phyloP scores from a whole-genome alignment of 2,888 invertebrate species.

The Scrobipalpa costella region DNA sequence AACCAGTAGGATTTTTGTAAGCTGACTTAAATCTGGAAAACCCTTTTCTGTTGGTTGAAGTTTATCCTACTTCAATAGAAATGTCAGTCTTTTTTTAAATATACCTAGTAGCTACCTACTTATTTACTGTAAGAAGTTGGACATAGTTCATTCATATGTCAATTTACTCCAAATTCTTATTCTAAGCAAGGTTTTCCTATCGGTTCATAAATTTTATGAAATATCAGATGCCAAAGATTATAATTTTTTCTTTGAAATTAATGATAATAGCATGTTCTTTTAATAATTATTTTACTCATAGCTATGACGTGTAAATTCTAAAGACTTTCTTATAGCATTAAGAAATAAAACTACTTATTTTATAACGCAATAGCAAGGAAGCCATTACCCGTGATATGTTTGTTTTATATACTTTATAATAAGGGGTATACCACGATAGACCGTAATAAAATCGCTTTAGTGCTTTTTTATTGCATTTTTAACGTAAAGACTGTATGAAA shows the following conservation, averaged over 20 bases:
- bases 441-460: not conserved
- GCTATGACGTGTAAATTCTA: not conserved
- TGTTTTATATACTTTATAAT: not conserved
- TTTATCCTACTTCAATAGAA: not conserved
- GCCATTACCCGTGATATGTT: not conserved
- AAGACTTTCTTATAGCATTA: not conserved
- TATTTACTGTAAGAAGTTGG: too few relatives aligned
- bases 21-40: slow-evolving; percentile 6
- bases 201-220: too few relatives aligned
- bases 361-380: not conserved
- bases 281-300: not conserved
- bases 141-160: too few relatives aligned
- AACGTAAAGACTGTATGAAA: not conserved
- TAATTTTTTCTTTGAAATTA: too few relatives aligned
- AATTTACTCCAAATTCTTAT: too few relatives aligned
- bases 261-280: too few relatives aligned
- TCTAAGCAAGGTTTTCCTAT: too few relatives aligned
- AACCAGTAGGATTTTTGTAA: not conserved
- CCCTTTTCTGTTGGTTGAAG: not conserved
- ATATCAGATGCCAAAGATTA: too few relatives aligned
- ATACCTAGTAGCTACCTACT: too few relatives aligned
- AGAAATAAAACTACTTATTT: not conserved
- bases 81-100: not conserved
- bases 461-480: not conserved
- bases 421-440: not conserved